A percentile compares a stretch with the other conserved stretches of the same genome.
phyloP scores from a whole-genome alignment of 2,888 invertebrate genomes.

The Eristalis intricaria region DNA sequence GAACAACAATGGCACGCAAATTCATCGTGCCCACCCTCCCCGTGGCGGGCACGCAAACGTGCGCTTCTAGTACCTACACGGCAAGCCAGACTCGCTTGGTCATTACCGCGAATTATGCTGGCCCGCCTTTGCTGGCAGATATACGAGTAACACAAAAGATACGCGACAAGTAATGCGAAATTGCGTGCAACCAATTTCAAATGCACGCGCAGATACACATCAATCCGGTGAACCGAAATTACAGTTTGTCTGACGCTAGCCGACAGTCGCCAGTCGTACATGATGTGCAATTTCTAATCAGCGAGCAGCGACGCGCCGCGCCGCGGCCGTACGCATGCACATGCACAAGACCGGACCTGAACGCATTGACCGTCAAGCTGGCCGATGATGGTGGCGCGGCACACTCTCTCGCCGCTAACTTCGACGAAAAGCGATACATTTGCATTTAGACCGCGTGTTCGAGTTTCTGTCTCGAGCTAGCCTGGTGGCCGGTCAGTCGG shows the following conservation, averaged over 20 bases:
- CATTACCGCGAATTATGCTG: conserved; percentile 45
- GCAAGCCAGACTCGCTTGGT: conserved; percentile 38
- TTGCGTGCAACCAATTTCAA: conserved; percentile 53
- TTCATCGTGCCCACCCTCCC: conserved; percentile 28
- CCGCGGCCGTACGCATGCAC: neutral
- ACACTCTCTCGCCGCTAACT: neutral
- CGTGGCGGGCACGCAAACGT: neutral
- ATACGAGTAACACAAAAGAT: neutral
- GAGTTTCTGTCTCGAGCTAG: conserved; percentile 11
- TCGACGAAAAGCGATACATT: conserved; percentile 25
- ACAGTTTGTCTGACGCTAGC: conserved; percentile 22
- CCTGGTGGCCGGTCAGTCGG: neutral
- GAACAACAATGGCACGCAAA: conserved; percentile 50
- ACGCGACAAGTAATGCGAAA: conserved; percentile 38
- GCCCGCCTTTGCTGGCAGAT: conserved; percentile 18
- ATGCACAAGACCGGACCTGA: conserved; percentile 11
- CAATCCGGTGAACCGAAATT: conserved; percentile 31
- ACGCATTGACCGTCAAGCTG: conserved; percentile 26
- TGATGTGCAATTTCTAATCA: conserved; percentile 37
- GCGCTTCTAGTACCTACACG: conserved; percentile 31
- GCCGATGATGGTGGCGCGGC: conserved; percentile 23
- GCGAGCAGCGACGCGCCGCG: neutral
- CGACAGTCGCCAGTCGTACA: conserved; percentile 5
- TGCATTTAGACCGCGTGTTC: conserved; percentile 33
- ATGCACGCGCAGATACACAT: conserved; percentile 26